Evolutionary conservation across 53 echinoderm and acorn worm genomes (phyloP).

Genomic region (Apostichopus leukothele): DNA sequence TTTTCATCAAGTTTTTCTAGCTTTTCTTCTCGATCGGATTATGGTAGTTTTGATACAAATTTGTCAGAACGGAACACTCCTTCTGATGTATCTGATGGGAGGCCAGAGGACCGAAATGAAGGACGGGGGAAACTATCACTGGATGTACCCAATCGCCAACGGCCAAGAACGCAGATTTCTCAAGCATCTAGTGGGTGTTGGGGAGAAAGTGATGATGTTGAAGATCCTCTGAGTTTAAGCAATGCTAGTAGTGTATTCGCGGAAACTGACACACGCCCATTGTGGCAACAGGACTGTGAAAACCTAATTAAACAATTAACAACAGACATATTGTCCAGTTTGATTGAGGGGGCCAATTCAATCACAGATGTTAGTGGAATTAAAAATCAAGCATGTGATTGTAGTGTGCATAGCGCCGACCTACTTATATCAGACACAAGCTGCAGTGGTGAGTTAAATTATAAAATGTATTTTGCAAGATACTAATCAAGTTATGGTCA

Average conservation of each 20-base stretch:
- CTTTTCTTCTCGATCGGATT: neutral
- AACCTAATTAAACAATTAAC: neutral
- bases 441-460: too few species aligned
- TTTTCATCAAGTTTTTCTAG: neutral
- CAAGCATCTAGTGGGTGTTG: conserved; percentile 25
- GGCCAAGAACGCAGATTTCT: neutral
- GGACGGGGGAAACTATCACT: neutral
- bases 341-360: too few species aligned
- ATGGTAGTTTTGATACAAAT: neutral
- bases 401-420: too few species aligned
- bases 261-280: neutral
- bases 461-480: too few species aligned
- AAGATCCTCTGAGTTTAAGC: neutral
- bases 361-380: too few species aligned
- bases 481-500: too few species aligned
- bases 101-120: neutral
- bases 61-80: neutral
- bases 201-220: conserved; percentile 3
- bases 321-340: too few species aligned
- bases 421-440: too few species aligned
- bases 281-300: conserved; percentile 4
- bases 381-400: too few species aligned
- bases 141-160: neutral
- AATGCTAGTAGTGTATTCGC: conserved; percentile 13
- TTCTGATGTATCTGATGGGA: conserved; percentile 2